These are phyloP conservation scores for Pleuronectes platessa DNA, from an alignment of 2,113 vertebrate genomes.

Conservation along the genomic window DNA sequence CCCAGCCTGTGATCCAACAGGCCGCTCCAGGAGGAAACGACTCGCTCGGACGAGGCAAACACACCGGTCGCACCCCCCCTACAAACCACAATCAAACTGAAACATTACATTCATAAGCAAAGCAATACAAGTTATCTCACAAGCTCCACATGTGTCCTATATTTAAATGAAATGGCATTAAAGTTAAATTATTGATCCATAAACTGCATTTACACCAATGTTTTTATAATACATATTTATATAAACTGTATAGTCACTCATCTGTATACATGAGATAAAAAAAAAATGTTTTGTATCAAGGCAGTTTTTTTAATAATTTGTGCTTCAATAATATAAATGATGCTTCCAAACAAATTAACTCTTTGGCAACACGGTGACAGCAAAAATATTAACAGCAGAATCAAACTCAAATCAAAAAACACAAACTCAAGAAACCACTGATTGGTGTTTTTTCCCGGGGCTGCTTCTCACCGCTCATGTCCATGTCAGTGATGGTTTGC, in stretches of 20 bases:
- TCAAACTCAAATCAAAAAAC: neutral
- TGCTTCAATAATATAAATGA: neutral
- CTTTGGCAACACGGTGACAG: too few relatives aligned
- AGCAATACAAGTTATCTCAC: constrained; percentile 2
- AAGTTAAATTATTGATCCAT: too few relatives aligned
- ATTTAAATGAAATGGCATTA: too few relatives aligned
- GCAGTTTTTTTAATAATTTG: neutral
- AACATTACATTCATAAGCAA: neutral
- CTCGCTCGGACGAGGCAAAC: constrained; percentile 75
- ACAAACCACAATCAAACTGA: neutral
- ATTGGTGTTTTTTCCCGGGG: neutral
- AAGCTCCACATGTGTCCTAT: neutral
- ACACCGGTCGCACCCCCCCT: constrained; percentile 80
- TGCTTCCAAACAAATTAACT: too few relatives aligned
- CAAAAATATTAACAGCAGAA: too few relatives aligned
- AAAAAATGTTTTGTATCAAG: neutral
- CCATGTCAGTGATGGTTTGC: constrained; percentile 74
- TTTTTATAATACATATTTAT: too few relatives aligned
- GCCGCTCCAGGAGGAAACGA: constrained; percentile 71
- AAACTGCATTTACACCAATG: too few relatives aligned
- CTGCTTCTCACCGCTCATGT: constrained; percentile 66
- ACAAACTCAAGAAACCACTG: neutral
- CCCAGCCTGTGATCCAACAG: constrained; percentile 86
- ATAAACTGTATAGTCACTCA: too few relatives aligned
- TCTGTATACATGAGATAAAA: neutral